Conservation (phyloP, 2,113 vertebrate species). For the Odobenus rosmarus region DNA sequence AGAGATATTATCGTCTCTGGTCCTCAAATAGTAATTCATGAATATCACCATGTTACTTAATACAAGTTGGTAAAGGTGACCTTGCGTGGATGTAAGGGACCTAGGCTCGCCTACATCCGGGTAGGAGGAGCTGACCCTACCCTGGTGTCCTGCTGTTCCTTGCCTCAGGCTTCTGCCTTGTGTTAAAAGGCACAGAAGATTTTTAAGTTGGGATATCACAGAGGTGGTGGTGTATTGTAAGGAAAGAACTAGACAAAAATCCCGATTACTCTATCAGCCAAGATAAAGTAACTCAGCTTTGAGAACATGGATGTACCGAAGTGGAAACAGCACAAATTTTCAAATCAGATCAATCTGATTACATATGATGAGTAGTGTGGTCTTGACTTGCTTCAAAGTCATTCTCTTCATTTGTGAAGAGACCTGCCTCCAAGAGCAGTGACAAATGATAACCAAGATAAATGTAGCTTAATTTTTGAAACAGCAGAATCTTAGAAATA, state of each 20-base stretch:
- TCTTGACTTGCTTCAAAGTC: neutral
- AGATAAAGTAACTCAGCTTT: neutral
- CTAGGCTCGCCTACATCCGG: neutral
- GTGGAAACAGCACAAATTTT: neutral
- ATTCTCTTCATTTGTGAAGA: neutral
- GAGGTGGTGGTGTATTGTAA: neutral
- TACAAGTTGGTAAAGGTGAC: neutral
- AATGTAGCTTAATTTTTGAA: neutral
- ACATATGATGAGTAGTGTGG: neutral
- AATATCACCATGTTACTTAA: neutral
- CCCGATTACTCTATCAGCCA: neutral
- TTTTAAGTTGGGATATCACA: neutral
- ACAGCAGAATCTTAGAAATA: neutral
- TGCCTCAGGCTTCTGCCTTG: neutral
- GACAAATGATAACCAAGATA: neutral
- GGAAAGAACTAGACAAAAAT: neutral
- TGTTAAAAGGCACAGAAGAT: neutral
- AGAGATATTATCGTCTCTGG: neutral
- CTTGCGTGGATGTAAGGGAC: rapidly evolving
- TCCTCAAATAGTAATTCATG: neutral
- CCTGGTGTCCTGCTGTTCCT: neutral
- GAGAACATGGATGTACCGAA: too few species aligned
- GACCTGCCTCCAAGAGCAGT: neutral
- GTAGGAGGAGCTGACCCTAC: neutral
- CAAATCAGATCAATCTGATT: too few species aligned